phyloP scores from a whole-genome alignment of 2,888 invertebrate genomes.

The Drosophila engyochracea region DNA sequence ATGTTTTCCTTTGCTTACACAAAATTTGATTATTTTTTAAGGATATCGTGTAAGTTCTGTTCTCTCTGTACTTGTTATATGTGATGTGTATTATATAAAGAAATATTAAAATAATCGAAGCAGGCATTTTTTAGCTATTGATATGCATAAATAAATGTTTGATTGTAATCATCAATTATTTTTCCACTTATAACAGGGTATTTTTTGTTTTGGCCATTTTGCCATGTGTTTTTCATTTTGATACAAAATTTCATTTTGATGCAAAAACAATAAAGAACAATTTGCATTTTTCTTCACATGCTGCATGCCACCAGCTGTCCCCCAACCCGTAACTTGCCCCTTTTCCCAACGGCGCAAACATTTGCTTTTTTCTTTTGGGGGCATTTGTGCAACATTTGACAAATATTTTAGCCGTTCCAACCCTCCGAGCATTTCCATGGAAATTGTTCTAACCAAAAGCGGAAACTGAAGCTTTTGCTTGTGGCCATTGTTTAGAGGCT shows the following conservation, averaged over 20 bases:
- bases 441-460: conserved; percentile 58
- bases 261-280: conserved; percentile 60
- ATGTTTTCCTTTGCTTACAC: background rate
- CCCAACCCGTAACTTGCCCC: background rate
- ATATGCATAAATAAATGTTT: background rate
- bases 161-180: background rate
- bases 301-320: conserved; percentile 2
- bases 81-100: background rate
- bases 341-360: conserved; percentile 1
- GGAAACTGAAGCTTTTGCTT: conserved; percentile 55
- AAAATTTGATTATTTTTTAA: background rate
- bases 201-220: background rate
- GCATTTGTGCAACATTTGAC: conserved; percentile 52
- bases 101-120: background rate
- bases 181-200: conserved; percentile 8
- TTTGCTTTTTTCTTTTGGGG: conserved; percentile 23
- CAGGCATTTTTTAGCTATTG: background rate
- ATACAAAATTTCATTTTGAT: conserved; percentile 59
- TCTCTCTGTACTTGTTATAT: background rate
- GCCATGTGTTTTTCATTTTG: conserved; percentile 18
- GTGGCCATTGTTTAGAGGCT: conserved; percentile 49
- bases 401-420: conserved; percentile 61
- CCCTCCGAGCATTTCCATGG: conserved; percentile 38
- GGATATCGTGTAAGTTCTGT: background rate
- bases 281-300: conserved; percentile 47